phyloP scores from a whole-genome alignment of 2,113 vertebrate genomes.

The Rhinoptilus africanus region DNA sequence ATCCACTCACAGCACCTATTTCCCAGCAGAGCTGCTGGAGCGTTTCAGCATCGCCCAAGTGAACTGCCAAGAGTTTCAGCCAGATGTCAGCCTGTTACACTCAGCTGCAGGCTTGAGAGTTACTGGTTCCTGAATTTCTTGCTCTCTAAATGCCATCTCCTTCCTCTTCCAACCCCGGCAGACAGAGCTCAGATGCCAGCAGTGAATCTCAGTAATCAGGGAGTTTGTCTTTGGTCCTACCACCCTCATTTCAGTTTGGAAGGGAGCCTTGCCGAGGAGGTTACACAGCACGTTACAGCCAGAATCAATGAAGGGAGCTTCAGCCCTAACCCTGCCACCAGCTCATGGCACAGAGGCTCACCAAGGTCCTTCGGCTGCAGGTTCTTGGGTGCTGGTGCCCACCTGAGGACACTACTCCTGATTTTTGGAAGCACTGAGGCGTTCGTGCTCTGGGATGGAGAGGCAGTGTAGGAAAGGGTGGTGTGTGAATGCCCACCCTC shows the following conservation, averaged over 20 bases:
- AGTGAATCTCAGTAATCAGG: not conserved
- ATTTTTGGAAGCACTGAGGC: not conserved
- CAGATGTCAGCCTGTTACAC: constrained; percentile 7
- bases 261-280: not conserved
- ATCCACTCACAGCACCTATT: not conserved
- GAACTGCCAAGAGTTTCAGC: constrained; percentile 14
- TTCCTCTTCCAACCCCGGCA: not conserved
- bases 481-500: not conserved
- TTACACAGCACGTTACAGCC: not conserved
- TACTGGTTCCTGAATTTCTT: not conserved
- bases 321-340: not conserved
- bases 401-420: not conserved
- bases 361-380: not conserved
- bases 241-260: not conserved
- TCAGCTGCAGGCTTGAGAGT: not conserved
- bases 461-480: not conserved
- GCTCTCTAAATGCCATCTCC: not conserved
- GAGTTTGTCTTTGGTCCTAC: not conserved
- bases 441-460: not conserved
- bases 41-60: not conserved
- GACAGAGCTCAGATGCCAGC: not conserved
- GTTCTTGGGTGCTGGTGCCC: not conserved
- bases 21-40: not conserved
- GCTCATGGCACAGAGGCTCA: rapidly evolving
- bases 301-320: not conserved